These are phyloP conservation scores for Agapornis roseicollis DNA, from an alignment of 2,113 vertebrate species.

Conservation along the genomic window DNA sequence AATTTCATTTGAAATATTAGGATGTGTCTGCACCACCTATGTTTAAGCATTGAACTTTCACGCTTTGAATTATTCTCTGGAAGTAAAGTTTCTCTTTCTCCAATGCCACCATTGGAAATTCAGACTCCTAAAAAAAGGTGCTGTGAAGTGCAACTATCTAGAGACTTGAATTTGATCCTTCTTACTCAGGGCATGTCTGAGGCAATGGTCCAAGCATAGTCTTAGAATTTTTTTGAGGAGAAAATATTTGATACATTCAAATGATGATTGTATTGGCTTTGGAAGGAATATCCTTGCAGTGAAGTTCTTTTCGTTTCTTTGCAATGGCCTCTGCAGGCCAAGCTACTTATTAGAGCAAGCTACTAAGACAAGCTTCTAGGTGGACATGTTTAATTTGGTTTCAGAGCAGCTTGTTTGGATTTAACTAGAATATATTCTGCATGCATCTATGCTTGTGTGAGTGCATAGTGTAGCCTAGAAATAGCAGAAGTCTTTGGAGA, in stretches of 20 bases:
- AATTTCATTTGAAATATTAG: background rate
- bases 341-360: background rate
- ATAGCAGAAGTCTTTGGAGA: background rate
- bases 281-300: background rate
- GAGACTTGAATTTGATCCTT: background rate
- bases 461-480: background rate
- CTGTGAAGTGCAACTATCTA: background rate
- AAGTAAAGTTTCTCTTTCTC: background rate
- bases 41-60: background rate
- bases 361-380: background rate
- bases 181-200: background rate
- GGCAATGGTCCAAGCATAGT: background rate
- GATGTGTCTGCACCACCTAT: background rate
- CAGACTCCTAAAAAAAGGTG: background rate
- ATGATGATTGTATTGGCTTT: background rate
- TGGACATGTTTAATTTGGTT: background rate
- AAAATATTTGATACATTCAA: background rate
- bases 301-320: background rate
- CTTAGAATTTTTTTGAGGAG: background rate
- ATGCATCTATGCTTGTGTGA: background rate
- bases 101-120: background rate
- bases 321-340: background rate
- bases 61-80: background rate
- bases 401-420: background rate
- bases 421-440: background rate